phyloP scores from a whole-genome alignment of 2,113 vertebrate genomes.

The Serinus canaria region DNA sequence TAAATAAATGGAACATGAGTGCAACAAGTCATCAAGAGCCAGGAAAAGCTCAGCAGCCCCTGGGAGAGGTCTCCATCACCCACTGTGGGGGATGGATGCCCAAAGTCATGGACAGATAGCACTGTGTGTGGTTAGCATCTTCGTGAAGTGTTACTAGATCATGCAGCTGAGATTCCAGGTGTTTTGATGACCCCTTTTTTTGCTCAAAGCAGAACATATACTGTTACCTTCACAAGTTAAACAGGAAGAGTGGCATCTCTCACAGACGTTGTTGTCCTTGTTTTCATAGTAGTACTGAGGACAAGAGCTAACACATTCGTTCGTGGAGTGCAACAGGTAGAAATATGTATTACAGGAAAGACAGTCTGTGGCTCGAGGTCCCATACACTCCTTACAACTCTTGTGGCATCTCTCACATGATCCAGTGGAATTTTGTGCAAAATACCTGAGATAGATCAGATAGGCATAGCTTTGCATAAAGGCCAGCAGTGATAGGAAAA shows the following conservation, averaged over 20 bases:
- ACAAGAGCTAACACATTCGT: slow-evolving; percentile 77
- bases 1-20: neutral
- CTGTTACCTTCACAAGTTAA: slow-evolving; percentile 80
- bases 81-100: neutral
- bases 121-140: fast-evolving
- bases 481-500: neutral
- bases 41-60: neutral
- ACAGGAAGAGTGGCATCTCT: slow-evolving; percentile 86
- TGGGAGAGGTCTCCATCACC: neutral
- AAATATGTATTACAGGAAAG: slow-evolving; percentile 78
- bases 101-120: neutral
- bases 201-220: neutral
- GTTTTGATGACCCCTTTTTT: neutral
- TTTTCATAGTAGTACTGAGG: slow-evolving; percentile 78
- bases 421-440: slow-evolving; percentile 69
- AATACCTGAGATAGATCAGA: slow-evolving; percentile 76
- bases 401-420: slow-evolving; percentile 82
- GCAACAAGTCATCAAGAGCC: neutral
- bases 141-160: neutral
- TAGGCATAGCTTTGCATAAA: neutral
- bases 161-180: neutral
- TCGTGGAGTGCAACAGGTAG: slow-evolving; percentile 74
- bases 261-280: slow-evolving; percentile 64
- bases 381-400: slow-evolving; percentile 80
- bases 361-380: slow-evolving; percentile 73